Conservation (phyloP, 2,797 vertebrate species). For the Sebastes glaucus region DNA sequence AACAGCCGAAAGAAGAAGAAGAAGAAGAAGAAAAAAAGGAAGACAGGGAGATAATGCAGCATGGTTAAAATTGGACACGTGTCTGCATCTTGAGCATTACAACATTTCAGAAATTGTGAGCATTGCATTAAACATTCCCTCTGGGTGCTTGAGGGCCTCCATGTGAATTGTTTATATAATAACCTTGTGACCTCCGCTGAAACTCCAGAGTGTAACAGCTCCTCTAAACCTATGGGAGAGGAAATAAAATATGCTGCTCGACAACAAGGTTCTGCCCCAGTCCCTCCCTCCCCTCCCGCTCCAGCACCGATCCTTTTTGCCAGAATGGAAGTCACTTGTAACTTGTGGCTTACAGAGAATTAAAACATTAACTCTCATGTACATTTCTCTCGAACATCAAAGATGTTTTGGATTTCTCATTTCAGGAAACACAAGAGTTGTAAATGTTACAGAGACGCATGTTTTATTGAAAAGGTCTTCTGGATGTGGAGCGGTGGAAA, state of each 20-base stretch:
- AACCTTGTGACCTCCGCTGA: slow-evolving; percentile 72
- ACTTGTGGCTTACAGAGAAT: slow-evolving; percentile 73
- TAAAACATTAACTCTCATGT: slow-evolving; percentile 76
- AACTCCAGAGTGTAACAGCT: slow-evolving; percentile 62
- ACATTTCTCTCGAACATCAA: slow-evolving; percentile 66
- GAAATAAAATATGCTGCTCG: slow-evolving; percentile 62
- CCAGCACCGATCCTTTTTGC: slow-evolving; percentile 29
- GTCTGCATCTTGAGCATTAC: slow-evolving; percentile 48
- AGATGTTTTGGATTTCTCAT: slow-evolving; percentile 75
- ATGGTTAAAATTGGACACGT: slow-evolving; percentile 54
- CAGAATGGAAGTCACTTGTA: slow-evolving; percentile 68
- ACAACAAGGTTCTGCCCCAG: slow-evolving; percentile 36
- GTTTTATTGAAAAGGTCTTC: slow-evolving; percentile 75
- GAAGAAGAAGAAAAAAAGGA: neutral
- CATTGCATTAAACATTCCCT: slow-evolving; percentile 70
- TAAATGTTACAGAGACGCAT: slow-evolving; percentile 77
- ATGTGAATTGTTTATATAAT: slow-evolving; percentile 75
- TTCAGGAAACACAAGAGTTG: slow-evolving; percentile 74
- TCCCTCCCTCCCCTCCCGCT: slow-evolving; percentile 6
- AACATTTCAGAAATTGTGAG: slow-evolving; percentile 58
- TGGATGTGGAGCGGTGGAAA: slow-evolving; percentile 55
- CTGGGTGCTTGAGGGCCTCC: slow-evolving; percentile 47
- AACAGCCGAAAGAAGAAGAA: slow-evolving; percentile 15
- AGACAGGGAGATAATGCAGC: slow-evolving; percentile 36
- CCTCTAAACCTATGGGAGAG: slow-evolving; percentile 64